phyloP scores from a whole-genome alignment of 2,888 invertebrate species.

The Ophonus ardosiacus region DNA sequence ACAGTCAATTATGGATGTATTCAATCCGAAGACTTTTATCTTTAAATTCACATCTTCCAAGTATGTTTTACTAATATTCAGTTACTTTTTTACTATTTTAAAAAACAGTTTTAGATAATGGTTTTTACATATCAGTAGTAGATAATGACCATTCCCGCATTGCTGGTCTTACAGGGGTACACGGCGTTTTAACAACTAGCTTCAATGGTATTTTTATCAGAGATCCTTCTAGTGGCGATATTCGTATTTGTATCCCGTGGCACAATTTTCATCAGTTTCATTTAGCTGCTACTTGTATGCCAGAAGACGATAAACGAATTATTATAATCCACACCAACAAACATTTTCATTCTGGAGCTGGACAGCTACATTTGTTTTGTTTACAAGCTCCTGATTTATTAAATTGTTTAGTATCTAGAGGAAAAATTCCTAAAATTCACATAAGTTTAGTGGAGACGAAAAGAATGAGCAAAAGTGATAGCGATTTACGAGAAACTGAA shows the following conservation, averaged over 20 bases:
- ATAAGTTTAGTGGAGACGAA: conserved; percentile 65
- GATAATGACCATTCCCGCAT: conserved; percentile 81
- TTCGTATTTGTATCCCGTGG: conserved; percentile 79
- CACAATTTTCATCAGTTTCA: conserved; percentile 79
- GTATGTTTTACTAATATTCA: conserved; percentile 67
- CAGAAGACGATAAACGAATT: conserved; percentile 79
- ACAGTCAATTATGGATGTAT: conserved; percentile 84
- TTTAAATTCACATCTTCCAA: conserved; percentile 73
- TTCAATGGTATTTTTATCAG: conserved; percentile 79
- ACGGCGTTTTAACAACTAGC: conserved; percentile 79
- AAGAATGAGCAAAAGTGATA: conserved; percentile 77
- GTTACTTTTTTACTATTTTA: conserved; percentile 64
- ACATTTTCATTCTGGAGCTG: conserved; percentile 77
- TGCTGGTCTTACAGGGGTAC: conserved; percentile 79
- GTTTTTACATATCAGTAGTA: conserved; percentile 81
- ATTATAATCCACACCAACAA: conserved; percentile 81
- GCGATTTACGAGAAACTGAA: conserved; percentile 73
- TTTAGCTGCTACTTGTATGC: conserved; percentile 76
- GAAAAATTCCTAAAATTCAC: conserved; percentile 72
- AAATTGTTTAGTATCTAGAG: conserved; percentile 75
- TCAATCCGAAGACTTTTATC: conserved; percentile 78
- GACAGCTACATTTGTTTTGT: conserved; percentile 77
- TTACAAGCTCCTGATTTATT: conserved; percentile 75
- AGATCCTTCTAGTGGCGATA: conserved; percentile 77
- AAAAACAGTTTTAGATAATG: conserved; percentile 75